Conservation (phyloP, 2,888 invertebrate genomes). For the Eupithecia pulchellata region DNA sequence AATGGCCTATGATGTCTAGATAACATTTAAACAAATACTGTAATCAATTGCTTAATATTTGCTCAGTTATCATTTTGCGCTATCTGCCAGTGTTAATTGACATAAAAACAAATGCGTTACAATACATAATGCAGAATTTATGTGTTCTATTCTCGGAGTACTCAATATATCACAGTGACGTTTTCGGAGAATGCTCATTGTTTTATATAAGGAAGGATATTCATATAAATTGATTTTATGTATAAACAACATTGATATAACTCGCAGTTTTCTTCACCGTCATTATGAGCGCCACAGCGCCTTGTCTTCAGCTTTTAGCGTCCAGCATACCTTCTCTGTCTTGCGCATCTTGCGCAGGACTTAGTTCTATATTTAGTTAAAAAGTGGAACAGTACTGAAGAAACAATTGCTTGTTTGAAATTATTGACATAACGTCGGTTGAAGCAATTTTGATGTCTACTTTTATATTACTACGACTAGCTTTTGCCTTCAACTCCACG, state of each 20-base stretch:
- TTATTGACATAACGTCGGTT: neutral
- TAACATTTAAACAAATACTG: constrained; percentile 54
- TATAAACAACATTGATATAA: no score
- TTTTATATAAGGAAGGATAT: neutral
- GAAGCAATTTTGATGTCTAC: neutral
- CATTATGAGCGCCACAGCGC: no score
- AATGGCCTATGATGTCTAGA: constrained; percentile 57
- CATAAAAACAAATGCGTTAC: constrained; percentile 11
- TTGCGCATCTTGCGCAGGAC: no score
- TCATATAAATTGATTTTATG: neutral
- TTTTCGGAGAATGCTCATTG: neutral
- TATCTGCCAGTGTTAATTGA: constrained; percentile 28
- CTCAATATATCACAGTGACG: neutral
- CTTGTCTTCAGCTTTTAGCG: no score
- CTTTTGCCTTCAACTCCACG: no score
- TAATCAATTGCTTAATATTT: constrained; percentile 58
- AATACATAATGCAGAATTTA: neutral
- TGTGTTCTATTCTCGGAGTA: neutral
- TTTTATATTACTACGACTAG: no score
- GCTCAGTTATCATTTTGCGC: constrained; percentile 47
- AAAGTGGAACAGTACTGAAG: neutral
- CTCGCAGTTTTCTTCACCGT: no score
- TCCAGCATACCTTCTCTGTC: no score
- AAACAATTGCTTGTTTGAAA: neutral
- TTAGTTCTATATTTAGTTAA: neutral